Percentiles rank a stretch among this genome's conserved stretches.
These are phyloP conservation scores for Lutjanus argentimaculatus DNA, from an alignment of 2,797 vertebrate species.

Conservation along the genomic window DNA sequence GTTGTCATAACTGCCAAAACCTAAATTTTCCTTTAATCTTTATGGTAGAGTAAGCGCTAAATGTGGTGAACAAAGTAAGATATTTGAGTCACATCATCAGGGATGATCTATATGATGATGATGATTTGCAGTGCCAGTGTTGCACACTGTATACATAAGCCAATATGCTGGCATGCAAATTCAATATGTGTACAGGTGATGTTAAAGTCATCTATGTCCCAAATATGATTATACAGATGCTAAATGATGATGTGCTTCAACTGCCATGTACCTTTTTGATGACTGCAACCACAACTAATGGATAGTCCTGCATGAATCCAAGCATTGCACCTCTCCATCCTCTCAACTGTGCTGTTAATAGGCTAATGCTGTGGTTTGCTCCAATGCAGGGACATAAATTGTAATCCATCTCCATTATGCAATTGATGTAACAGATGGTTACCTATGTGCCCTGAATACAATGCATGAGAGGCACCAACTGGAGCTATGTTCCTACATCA, in stretches of 20 bases:
- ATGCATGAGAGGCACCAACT: not conserved
- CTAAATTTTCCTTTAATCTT: too few relatives aligned
- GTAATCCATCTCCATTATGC: too few relatives aligned
- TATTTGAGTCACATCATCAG: too few relatives aligned
- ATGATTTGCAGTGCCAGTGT: too few relatives aligned
- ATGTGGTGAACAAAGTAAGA: too few relatives aligned
- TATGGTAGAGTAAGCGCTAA: too few relatives aligned
- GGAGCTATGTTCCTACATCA: not conserved
- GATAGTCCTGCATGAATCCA: not conserved
- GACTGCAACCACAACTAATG: not conserved
- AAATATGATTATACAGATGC: not conserved
- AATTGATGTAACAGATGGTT: not conserved
- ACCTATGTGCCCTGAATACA: not conserved
- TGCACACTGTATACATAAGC: too few relatives aligned
- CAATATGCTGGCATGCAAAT: too few relatives aligned
- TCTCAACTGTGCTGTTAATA: not conserved
- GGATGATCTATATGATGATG: too few relatives aligned
- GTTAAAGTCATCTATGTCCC: not conserved
- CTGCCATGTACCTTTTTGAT: not conserved
- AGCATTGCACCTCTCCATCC: not conserved
- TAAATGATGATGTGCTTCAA: not conserved
- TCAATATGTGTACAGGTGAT: too few relatives aligned
- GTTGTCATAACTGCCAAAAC: too few relatives aligned
- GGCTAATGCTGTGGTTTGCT: not conserved
- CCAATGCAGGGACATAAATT: not conserved